Evolutionary conservation across 1,140 invertebrate species (phyloP).

Genomic region (Callitettix versicolor): DNA sequence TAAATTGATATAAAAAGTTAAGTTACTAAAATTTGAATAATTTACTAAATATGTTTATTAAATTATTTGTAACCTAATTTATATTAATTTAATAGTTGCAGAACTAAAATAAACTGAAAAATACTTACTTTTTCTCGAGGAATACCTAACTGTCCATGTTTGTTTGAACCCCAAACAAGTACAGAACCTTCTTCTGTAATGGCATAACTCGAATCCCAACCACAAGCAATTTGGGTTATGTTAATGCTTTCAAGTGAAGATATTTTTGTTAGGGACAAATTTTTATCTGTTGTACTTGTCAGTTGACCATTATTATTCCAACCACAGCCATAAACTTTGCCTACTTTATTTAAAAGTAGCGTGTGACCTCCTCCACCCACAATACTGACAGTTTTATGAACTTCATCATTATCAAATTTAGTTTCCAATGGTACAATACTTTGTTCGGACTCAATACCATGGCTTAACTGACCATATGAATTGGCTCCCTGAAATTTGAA

Average conservation of each 20-base stretch:
- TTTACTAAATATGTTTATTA: too few species aligned
- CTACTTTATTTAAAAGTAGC: constrained; percentile 49
- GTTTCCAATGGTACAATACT: constrained; percentile 45
- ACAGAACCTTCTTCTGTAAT: constrained; percentile 35
- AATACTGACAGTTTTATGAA: constrained; percentile 41
- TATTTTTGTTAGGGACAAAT: constrained; percentile 23
- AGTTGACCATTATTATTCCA: constrained; percentile 74
- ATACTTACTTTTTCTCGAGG: constrained; percentile 8
- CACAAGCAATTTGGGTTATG: constrained; percentile 49
- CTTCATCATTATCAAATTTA: constrained; percentile 29
- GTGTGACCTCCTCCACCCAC: constrained; percentile 67
- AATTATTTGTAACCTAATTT: too few species aligned
- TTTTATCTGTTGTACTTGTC: constrained; percentile 37
- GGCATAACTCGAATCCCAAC: constrained; percentile 62
- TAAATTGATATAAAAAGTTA: too few species aligned
- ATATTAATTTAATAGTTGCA: too few species aligned
- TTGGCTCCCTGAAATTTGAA: constrained; percentile 73
- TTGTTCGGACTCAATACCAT: constrained; percentile 54
- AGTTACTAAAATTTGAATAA: too few species aligned
- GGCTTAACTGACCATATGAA: constrained; percentile 68
- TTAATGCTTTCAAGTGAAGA: constrained; percentile 30
- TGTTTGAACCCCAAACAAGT: constrained; percentile 64
- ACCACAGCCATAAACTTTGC: constrained; percentile 66
- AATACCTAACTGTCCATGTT: constrained; percentile 53
- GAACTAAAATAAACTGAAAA: too few species aligned